Base-by-base conservation (phyloP, 2,888 invertebrate species). In the Callinectes sapidus region DNA sequence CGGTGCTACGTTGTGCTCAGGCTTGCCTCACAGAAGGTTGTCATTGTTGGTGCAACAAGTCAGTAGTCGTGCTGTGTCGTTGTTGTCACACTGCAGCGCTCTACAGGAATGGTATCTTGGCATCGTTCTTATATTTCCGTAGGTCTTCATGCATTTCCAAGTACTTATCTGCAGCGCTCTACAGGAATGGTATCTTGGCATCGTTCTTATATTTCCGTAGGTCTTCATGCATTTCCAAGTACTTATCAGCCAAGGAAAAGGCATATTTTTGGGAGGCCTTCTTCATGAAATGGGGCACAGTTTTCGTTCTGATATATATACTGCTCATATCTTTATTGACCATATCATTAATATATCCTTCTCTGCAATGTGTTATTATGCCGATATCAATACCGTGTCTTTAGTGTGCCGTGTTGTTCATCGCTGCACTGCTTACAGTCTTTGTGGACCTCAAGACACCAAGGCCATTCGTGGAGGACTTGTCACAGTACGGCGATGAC, bases 371-470 rank as follows among this genome's bases (percentile, higher is more conserved):
- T 61, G 61, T 23, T 28, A 10, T 71, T 28, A 18, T 61, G 61
- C 61, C 18, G 3, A 61, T 61, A 61, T 61, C 61, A 85, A 0
- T 8, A 6, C 32, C 5, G 16, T 32, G 3, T 85, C 39, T 61
- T 18, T 28, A 18, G 2, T 18, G 18, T 87, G n/a, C 48, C 23
- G n/a, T n/a, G 48, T 42, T 18, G 35, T 2, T 61, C 66, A 23
- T 23, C n/a, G 6, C 32, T 32, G 39, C 35, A 54, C 93, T 92
- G 95, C 94, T 96, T 95, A 71, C 96, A 99, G 99, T 99, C 95
- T 98, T 97, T 96, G 97, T 97, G 95, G 99, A 99, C 96, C 96
- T 96, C 95, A 97, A 98, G 95, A 99, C 99, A 1, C 97, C 97
- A 95, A 96, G 97, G 94, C 98, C 98, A 5, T 98, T 98, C 95